Evolutionary conservation across 2,113 vertebrate genomes (phyloP).

Genomic region (Sardina pilchardus): DNA sequence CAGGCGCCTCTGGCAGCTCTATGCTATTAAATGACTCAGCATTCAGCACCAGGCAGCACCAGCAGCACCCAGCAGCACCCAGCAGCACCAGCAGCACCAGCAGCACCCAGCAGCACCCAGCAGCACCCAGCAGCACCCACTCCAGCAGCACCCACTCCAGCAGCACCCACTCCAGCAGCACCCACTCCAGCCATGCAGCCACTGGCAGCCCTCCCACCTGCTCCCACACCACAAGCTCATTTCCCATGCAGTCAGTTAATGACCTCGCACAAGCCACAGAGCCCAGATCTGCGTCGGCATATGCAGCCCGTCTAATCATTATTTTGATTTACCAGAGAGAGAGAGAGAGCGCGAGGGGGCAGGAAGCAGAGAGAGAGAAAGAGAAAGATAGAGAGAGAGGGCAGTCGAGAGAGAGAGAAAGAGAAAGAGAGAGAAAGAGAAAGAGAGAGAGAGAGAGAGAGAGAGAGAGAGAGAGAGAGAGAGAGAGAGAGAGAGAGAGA

Average conservation of each 20-base stretch:
- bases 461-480: background rate
- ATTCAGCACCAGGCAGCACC: background rate
- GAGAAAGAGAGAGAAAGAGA: no score
- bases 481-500: background rate
- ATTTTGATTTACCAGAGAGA: background rate
- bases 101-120: no score
- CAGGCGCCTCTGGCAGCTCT: background rate
- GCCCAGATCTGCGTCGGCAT: background rate
- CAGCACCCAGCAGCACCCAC: background rate
- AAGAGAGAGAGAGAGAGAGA: background rate
- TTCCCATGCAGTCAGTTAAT: background rate
- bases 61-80: background rate
- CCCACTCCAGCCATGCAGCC: background rate
- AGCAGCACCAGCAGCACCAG: no score
- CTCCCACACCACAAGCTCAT: background rate
- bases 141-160: background rate
- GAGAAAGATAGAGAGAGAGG: no score
- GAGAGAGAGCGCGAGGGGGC: background rate
- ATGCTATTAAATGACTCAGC: conserved; percentile 1
- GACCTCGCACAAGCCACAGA: background rate
- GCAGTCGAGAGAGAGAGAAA: no score
- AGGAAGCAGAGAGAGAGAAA: no score
- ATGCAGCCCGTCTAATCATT: background rate
- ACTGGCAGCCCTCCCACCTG: background rate
- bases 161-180: background rate